phyloP scores from a whole-genome alignment of 2,888 invertebrate genomes.

The Andrena fulva region DNA sequence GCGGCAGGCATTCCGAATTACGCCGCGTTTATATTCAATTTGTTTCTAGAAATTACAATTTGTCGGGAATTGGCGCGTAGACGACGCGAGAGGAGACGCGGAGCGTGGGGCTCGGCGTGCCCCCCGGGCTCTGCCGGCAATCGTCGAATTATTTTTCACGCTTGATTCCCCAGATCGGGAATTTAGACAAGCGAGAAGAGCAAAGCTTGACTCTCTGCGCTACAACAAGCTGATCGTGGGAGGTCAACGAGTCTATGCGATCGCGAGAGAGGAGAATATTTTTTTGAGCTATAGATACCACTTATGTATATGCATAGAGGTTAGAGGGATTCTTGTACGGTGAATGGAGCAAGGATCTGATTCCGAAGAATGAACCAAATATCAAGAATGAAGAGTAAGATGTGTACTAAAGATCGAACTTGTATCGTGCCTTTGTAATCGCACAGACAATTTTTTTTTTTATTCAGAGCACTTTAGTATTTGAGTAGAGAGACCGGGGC shows the following conservation, averaged over 20 bases:
- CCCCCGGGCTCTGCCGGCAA: slow-evolving; percentile 42
- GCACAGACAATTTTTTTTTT: not conserved
- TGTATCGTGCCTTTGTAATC: not conserved
- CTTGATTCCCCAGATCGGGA: slow-evolving; percentile 6
- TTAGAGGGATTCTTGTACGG: too few relatives aligned
- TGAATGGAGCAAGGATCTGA: too few relatives aligned
- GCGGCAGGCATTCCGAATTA: slow-evolving; percentile 83
- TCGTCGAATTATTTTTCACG: slow-evolving; percentile 32
- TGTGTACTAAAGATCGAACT: not conserved
- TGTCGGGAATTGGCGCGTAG: slow-evolving; percentile 79
- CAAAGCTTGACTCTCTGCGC: not conserved
- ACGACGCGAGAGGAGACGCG: slow-evolving; percentile 65
- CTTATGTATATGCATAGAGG: too few relatives aligned
- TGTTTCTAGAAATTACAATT: slow-evolving; percentile 84
- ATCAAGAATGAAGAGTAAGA: not conserved
- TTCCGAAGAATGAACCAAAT: not conserved
- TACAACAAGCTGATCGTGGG: too few relatives aligned
- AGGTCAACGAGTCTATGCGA: not conserved
- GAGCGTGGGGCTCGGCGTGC: slow-evolving; percentile 42
- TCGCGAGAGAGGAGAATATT: too few relatives aligned
- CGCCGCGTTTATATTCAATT: slow-evolving; percentile 83
- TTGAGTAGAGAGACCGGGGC: too few relatives aligned
- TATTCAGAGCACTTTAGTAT: not conserved
- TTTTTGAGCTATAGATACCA: too few relatives aligned
- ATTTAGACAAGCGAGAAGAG: not conserved